Evolutionary conservation across 2,797 vertebrate species (phyloP).

Genomic region (Esox masquinongy): DNA sequence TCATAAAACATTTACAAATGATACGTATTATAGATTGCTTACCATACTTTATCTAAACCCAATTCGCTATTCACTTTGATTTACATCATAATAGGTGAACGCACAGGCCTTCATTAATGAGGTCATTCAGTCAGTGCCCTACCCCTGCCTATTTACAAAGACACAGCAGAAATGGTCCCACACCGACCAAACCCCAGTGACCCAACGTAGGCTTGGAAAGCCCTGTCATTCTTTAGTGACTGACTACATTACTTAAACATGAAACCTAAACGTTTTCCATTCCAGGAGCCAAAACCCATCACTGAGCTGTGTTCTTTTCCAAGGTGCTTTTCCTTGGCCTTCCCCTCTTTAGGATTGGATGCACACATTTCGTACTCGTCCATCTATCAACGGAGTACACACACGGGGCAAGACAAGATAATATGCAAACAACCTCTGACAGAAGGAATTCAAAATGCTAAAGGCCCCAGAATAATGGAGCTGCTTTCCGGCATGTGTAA

Average conservation of each 20-base stretch:
- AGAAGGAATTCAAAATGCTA: constrained; percentile 71
- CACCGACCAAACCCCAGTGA: constrained; percentile 25
- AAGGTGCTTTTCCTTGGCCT: constrained; percentile 11
- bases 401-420: constrained; percentile 58
- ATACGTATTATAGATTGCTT: no score
- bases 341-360: constrained; percentile 36
- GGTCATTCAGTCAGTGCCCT: constrained; percentile 31
- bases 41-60: no score
- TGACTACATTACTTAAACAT: constrained; percentile 46
- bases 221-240: constrained; percentile 37
- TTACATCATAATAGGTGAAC: constrained; percentile 41
- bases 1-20: no score
- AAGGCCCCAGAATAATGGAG: constrained; percentile 64
- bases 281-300: constrained; percentile 29
- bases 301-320: constrained; percentile 34
- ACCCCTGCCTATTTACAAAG: background rate
- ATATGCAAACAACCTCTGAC: constrained; percentile 66
- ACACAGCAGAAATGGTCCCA: constrained; percentile 29
- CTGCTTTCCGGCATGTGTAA: constrained; percentile 54
- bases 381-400: constrained; percentile 43
- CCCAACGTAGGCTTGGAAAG: constrained; percentile 15
- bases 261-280: constrained; percentile 17
- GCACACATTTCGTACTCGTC: constrained; percentile 36
- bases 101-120: constrained; percentile 48
- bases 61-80: background rate